A percentile compares a stretch with the other conserved stretches of the same genome.
phyloP scores from a whole-genome alignment of 1,140 invertebrate species.

The Contarinia nasturtii region DNA sequence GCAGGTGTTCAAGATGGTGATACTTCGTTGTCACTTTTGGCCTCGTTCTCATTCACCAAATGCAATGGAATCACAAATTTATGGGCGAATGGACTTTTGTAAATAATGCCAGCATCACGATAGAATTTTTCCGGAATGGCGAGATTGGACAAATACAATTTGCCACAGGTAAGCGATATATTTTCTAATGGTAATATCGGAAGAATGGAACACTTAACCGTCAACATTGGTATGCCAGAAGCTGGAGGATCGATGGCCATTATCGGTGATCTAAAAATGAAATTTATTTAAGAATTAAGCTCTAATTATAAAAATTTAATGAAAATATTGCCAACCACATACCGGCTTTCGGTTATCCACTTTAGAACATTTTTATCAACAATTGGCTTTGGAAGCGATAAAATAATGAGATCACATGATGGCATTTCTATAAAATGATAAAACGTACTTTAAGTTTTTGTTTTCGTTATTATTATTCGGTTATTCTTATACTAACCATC shows the following conservation, averaged over 20 bases:
- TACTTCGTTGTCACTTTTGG: not conserved
- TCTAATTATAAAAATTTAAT: too few species aligned
- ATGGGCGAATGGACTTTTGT: slow-evolving; percentile 73
- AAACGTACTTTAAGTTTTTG: slow-evolving; percentile 19
- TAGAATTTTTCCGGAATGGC: slow-evolving; percentile 62
- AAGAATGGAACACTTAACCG: slow-evolving; percentile 53
- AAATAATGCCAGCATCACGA: slow-evolving; percentile 53
- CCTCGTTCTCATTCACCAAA: slow-evolving; percentile 27
- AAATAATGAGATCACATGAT: slow-evolving; percentile 45
- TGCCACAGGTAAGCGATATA: slow-evolving; percentile 44
- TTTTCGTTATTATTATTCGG: slow-evolving; percentile 26
- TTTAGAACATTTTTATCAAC: slow-evolving; percentile 17
- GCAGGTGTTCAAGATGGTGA: too few species aligned
- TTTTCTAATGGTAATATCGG: slow-evolving; percentile 48
- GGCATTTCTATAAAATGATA: slow-evolving; percentile 28
- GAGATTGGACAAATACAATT: slow-evolving; percentile 73
- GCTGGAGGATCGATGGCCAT: slow-evolving; percentile 64
- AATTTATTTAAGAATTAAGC: too few species aligned
- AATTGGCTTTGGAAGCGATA: slow-evolving; percentile 30
- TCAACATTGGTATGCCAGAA: slow-evolving; percentile 39
- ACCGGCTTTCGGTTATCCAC: slow-evolving; percentile 45
- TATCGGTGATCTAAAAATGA: slow-evolving; percentile 40
- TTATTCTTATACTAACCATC: slow-evolving; percentile 34
- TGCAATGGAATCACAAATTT: slow-evolving; percentile 75
- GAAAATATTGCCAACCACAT: not conserved